These are phyloP conservation scores for Chaenocephalus aceratus DNA, from an alignment of 2,113 vertebrate genomes.

Conservation along the genomic window DNA sequence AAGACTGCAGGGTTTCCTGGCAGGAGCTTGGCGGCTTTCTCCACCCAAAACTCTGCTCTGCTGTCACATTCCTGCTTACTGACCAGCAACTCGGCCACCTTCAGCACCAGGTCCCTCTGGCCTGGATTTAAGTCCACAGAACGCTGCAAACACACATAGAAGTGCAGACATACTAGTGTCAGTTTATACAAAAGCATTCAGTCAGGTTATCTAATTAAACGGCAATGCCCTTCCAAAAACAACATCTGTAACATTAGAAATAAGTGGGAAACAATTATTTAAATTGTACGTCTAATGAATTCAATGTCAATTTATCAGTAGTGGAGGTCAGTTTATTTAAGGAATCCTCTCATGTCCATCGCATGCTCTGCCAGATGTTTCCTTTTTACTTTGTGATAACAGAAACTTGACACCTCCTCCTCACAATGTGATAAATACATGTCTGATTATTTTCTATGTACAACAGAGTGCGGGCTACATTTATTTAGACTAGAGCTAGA, in stretches of 20 bases:
- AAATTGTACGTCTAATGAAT: no score
- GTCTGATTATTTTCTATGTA: no score
- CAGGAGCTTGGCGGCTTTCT: constrained; percentile 92
- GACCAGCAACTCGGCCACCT: constrained; percentile 95
- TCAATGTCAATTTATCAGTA: not conserved
- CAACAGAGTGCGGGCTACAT: no score
- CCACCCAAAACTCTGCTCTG: constrained; percentile 96
- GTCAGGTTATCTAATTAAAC: not conserved
- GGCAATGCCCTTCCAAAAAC: not conserved
- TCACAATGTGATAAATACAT: not conserved
- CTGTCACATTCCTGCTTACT: constrained; percentile 88
- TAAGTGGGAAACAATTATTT: no score
- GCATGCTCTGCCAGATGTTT: not conserved
- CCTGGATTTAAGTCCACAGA: constrained; percentile 95
- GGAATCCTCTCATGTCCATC: not conserved
- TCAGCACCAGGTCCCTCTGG: constrained; percentile 95
- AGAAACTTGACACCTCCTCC: not conserved
- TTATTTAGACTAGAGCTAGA: no score
- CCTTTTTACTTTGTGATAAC: not conserved
- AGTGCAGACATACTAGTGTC: not conserved
- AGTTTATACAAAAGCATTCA: not conserved
- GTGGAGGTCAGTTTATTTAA: not conserved
- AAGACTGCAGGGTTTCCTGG: constrained; percentile 91
- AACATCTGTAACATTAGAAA: not conserved
- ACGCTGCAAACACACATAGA: constrained; percentile 81